Evolutionary conservation across 1,140 invertebrate genomes (phyloP).

Genomic region (Aphaenogaster rudis): DNA sequence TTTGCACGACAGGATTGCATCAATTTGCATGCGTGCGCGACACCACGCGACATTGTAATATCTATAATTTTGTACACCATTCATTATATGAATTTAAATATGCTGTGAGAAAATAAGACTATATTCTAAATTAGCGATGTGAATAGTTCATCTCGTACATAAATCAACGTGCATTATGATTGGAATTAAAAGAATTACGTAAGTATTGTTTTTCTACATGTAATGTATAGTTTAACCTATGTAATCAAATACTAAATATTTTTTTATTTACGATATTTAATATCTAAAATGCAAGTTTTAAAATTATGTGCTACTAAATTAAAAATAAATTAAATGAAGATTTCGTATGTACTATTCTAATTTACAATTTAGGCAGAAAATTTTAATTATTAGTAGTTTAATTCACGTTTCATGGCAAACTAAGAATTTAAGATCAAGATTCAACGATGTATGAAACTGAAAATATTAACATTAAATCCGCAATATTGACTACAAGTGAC

Average conservation of each 20-base stretch:
- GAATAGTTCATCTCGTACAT: not conserved
- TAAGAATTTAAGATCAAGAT: not conserved
- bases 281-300: not conserved
- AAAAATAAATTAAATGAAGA: not conserved
- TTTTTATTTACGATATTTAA: not conserved
- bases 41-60: not conserved
- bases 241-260: not conserved
- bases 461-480: not conserved
- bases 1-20: not conserved
- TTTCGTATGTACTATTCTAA: not conserved
- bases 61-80: not conserved
- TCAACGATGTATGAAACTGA: not conserved
- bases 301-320: not conserved
- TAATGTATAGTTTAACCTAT: slow-evolving; percentile 13
- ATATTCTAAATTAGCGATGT: slow-evolving; percentile 17
- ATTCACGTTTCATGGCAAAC: not conserved
- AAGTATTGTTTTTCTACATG: slow-evolving; percentile 59
- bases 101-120: not conserved
- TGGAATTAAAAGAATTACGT: slow-evolving; percentile 77
- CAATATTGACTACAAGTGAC: not conserved
- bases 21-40: not conserved
- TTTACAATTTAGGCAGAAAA: not conserved
- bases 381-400: not conserved
- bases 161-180: slow-evolving; percentile 45
- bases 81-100: not conserved